These are phyloP conservation scores for Carterocephalus palaemon DNA, from an alignment of 2,888 invertebrate genomes.

Conservation along the genomic window DNA sequence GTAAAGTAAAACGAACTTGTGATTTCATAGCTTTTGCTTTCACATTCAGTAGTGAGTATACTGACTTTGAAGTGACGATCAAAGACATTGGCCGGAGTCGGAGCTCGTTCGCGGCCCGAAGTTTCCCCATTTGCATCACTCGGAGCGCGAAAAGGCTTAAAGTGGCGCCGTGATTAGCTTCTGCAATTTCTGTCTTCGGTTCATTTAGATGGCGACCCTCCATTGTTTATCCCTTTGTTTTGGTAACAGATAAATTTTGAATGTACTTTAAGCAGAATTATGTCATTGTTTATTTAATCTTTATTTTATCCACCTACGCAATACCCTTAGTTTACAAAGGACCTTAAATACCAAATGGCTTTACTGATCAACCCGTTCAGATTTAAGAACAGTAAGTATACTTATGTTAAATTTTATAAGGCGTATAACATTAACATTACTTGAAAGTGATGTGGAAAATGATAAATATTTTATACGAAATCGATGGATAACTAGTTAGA, in stretches of 20 bases:
- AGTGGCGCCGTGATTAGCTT: conserved; percentile 58
- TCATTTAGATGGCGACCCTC: conserved; percentile 11
- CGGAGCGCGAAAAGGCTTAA: conserved; percentile 61
- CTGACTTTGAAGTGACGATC: conserved; percentile 62
- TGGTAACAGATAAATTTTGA: conserved; percentile 8
- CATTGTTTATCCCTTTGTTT: conserved; percentile 15
- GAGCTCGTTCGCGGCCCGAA: conserved; percentile 61
- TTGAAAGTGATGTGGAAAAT: no score
- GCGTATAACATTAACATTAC: no score
- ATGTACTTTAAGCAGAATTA: no score
- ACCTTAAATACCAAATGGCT: no score
- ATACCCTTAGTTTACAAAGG: no score
- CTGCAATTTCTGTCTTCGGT: conserved; percentile 30
- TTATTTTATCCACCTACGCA: no score
- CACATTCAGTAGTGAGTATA: conserved; percentile 9
- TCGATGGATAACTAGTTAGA: no score
- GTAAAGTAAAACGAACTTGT: neutral
- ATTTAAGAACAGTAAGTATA: no score
- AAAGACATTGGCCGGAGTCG: conserved; percentile 63
- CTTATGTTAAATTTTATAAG: no score
- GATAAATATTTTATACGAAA: no score
- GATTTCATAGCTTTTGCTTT: neutral
- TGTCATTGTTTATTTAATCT: no score
- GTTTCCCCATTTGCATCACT: conserved; percentile 72
- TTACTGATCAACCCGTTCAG: no score